Conservation (phyloP, 1,140 invertebrate genomes). For the Helicoverpa zea region DNA sequence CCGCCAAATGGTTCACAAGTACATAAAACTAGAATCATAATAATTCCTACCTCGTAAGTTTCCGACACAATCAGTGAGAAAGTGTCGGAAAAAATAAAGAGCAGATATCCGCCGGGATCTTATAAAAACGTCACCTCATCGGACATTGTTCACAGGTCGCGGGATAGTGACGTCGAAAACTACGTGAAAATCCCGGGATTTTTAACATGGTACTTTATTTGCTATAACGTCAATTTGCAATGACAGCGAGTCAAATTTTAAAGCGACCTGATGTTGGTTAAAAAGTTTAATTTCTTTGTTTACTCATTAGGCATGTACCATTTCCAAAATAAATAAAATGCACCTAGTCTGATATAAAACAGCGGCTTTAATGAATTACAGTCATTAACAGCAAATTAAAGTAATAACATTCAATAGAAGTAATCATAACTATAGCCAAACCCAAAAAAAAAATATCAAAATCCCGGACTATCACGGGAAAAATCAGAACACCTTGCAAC, state of each 20-base stretch:
- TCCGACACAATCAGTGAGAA: conserved; percentile 41
- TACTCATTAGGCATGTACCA: no score
- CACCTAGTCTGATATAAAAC: no score
- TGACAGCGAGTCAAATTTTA: no score
- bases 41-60: conserved; percentile 16
- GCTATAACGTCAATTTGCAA: no score
- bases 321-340: no score
- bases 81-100: conserved; percentile 61
- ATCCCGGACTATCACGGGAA: conserved; percentile 16
- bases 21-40: conserved; percentile 36
- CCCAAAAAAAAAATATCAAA: not conserved
- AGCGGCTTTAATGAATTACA: no score
- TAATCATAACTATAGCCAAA: not conserved
- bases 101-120: conserved; percentile 50
- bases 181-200: not conserved
- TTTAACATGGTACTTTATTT: no score
- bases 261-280: no score
- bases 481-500: conserved; percentile 44
- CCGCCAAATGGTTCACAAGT: not conserved
- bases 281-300: no score
- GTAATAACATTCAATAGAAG: no score
- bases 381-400: no score
- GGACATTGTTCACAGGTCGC: conserved; percentile 62
- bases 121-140: conserved; percentile 63
- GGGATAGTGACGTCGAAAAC: conserved; percentile 11